Conservation (phyloP, 2,797 vertebrate species). For the Scolopax bukidnonensis region DNA sequence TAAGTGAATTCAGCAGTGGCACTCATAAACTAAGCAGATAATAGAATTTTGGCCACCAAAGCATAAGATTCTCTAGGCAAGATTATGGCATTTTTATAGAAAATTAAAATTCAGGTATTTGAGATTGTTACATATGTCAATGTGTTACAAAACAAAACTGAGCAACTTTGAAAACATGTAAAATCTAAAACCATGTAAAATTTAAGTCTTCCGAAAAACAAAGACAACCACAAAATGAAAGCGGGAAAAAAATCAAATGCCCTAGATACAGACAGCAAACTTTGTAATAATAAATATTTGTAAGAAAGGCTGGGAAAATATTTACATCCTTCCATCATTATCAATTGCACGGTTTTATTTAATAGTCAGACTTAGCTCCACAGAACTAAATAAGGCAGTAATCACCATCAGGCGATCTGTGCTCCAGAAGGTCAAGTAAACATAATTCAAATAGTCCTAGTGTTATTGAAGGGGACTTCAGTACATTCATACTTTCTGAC, state of each 20-base stretch:
- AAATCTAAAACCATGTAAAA: not conserved
- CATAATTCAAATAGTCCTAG: not conserved
- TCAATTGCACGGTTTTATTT: not conserved
- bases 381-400: constrained; percentile 54
- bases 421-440: constrained; percentile 12
- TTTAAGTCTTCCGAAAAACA: not conserved
- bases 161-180: not conserved
- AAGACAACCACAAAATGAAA: not conserved
- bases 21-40: not conserved
- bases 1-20: not conserved
- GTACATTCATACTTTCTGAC: not conserved
- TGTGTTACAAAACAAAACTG: not conserved
- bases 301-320: constrained; percentile 1
- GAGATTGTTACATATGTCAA: not conserved
- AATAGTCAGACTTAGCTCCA: not conserved
- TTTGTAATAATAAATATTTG: not conserved
- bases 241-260: not conserved
- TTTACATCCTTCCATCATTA: not conserved
- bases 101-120: not conserved
- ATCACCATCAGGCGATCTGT: not conserved
- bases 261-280: not conserved
- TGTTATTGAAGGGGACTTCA: not conserved
- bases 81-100: not conserved
- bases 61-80: not conserved
- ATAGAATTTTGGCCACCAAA: not conserved